phyloP scores from a whole-genome alignment of 1,140 invertebrate species.

The Drosophila prosaltans region DNA sequence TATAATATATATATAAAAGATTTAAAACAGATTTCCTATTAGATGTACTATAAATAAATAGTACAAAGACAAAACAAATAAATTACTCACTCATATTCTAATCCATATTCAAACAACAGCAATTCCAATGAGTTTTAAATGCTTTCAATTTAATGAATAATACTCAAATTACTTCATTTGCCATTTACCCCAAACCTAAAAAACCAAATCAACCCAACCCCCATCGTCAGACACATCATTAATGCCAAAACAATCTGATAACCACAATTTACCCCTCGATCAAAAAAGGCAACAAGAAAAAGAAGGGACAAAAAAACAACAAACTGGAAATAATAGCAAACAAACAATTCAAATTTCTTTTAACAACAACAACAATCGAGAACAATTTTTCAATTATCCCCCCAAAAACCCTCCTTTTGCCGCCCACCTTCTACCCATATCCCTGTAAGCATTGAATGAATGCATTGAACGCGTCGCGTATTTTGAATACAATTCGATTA shows the following conservation, averaged over 20 bases:
- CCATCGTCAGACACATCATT: constrained; percentile 54
- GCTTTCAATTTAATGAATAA: constrained; percentile 1
- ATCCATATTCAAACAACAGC: not conserved
- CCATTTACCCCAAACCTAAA: constrained; percentile 19
- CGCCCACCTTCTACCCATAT: too few relatives aligned
- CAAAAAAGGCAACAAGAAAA: not conserved
- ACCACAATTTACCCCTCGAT: constrained; percentile 46
- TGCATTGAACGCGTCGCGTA: constrained; percentile 53
- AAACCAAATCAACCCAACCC: not conserved
- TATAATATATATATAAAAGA: too few relatives aligned
- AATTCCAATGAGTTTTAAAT: not conserved
- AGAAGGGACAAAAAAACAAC: not conserved
- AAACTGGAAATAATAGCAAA: not conserved
- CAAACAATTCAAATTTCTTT: constrained; percentile 64
- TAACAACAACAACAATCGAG: constrained; percentile 46
- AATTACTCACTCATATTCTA: not conserved
- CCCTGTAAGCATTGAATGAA: not conserved
- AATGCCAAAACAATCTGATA: constrained; percentile 71
- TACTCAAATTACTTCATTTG: constrained; percentile 35
- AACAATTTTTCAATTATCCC: constrained; percentile 73
- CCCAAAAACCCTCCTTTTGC: not conserved
- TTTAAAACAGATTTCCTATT: too few relatives aligned
- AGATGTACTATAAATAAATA: too few relatives aligned
- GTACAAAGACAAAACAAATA: too few relatives aligned
- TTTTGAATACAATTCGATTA: constrained; percentile 80